A percentile compares a stretch with the other conserved stretches of the same genome.
Conservation (phyloP, 1,140 invertebrate genomes). For the Ceratina australensis region DNA sequence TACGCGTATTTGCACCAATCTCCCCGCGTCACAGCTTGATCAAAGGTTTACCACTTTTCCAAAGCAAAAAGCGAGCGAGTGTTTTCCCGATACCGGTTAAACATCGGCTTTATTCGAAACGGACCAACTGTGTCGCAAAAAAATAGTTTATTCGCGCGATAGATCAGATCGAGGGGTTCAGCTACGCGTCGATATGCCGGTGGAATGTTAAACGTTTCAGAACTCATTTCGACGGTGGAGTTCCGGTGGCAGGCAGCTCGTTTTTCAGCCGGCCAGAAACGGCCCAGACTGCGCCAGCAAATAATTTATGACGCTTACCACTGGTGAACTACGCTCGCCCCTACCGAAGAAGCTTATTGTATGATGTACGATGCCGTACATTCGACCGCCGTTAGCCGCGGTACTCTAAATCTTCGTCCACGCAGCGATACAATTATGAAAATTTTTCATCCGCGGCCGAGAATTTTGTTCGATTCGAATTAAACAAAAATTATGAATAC, state of each 20-base stretch:
- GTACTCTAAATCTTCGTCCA: conserved; percentile 41
- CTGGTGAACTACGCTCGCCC: conserved; percentile 63
- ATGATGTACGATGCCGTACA: conserved; percentile 62
- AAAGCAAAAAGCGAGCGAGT: not conserved
- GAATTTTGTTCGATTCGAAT: too few species aligned
- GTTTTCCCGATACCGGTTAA: not conserved
- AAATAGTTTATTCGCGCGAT: not conserved
- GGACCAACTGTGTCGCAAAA: not conserved
- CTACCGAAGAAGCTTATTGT: conserved; percentile 68
- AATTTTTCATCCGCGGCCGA: conserved; percentile 1
- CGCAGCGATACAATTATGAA: conserved; percentile 40
- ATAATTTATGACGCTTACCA: conserved; percentile 74
- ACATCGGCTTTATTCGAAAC: not conserved
- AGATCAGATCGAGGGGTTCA: not conserved
- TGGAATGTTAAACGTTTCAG: conserved; percentile 66
- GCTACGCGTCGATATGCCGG: conserved; percentile 36
- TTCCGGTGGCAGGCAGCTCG: conserved; percentile 49
- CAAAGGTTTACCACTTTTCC: not conserved
- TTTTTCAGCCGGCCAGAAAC: conserved; percentile 65
- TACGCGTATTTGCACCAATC: not conserved
- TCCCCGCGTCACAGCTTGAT: not conserved
- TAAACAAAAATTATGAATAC: too few species aligned
- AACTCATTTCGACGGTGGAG: conserved; percentile 56
- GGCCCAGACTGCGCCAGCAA: conserved; percentile 57
- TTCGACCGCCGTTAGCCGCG: conserved; percentile 53